phyloP scores from a whole-genome alignment of 1,140 invertebrate species.

The Bombus waltoni region DNA sequence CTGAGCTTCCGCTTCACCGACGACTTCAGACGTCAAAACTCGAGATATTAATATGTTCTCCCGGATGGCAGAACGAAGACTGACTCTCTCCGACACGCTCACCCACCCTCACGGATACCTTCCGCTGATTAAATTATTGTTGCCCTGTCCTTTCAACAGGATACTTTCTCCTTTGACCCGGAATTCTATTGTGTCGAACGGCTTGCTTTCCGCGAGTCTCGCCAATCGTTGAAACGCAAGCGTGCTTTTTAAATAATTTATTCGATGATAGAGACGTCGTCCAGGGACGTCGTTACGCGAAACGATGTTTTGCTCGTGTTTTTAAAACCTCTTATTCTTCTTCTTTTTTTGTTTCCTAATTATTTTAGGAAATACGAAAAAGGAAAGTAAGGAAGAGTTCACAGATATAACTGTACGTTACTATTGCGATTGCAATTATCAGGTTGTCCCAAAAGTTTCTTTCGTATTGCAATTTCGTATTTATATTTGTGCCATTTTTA shows the following conservation, averaged over 20 bases:
- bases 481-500: no score
- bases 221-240: not conserved
- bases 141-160: conserved; percentile 13
- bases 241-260: not conserved
- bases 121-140: conserved; percentile 71
- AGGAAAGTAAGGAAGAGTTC: no score
- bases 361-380: no score
- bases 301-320: no score
- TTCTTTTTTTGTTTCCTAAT: no score
- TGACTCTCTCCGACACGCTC: conserved; percentile 4
- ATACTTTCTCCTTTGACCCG: conserved; percentile 9
- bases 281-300: no score
- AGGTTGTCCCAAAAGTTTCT: no score
- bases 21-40: conserved; percentile 79
- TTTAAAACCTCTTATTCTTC: no score
- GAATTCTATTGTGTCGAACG: not conserved
- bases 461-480: no score
- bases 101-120: conserved; percentile 36
- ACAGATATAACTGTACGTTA: no score
- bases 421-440: not conserved
- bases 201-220: not conserved
- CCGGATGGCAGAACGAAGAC: conserved; percentile 66
- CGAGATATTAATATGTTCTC: conserved; percentile 82
- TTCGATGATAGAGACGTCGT: no score
- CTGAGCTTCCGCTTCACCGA: conserved; percentile 51